These are phyloP conservation scores for Tuta absoluta DNA, from an alignment of 2,888 invertebrate species.

Conservation along the genomic window DNA sequence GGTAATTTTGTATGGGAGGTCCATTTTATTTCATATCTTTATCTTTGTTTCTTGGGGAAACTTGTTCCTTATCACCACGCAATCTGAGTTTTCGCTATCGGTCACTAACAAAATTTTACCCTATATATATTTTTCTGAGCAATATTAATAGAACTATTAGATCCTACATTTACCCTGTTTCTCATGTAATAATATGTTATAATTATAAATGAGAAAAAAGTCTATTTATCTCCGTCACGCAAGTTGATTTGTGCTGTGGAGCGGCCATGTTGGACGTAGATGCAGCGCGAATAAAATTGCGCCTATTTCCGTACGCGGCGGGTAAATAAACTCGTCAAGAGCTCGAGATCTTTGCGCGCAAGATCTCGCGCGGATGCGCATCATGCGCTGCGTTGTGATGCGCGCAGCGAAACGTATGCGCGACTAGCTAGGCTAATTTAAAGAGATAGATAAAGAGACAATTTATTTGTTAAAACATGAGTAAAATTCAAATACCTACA, in stretches of 20 bases:
- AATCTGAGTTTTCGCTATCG: too few relatives aligned
- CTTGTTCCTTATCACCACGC: too few relatives aligned
- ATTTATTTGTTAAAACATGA: background rate
- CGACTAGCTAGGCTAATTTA: background rate
- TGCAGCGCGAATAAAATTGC: slow-evolving; percentile 31
- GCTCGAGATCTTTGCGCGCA: slow-evolving; percentile 27
- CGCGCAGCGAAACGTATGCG: background rate
- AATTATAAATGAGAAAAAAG: too few relatives aligned
- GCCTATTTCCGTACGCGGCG: slow-evolving; percentile 42
- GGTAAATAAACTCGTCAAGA: slow-evolving; percentile 37
- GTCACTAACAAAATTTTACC: too few relatives aligned
- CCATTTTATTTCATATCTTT: too few relatives aligned
- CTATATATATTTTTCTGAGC: too few relatives aligned
- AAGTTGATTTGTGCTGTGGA: background rate
- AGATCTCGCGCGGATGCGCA: background rate
- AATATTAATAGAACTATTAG: too few relatives aligned
- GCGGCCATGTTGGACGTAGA: background rate
- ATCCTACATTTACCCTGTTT: too few relatives aligned
- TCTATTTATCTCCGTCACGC: slow-evolving; percentile 8
- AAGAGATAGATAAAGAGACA: background rate
- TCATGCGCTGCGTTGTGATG: background rate
- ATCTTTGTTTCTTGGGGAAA: too few relatives aligned
- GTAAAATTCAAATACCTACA: too few relatives aligned
- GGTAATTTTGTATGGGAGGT: too few relatives aligned
- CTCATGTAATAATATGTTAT: background rate